Evolutionary conservation across 2,888 invertebrate species (phyloP).

Genomic region (Alsophila aescularia): DNA sequence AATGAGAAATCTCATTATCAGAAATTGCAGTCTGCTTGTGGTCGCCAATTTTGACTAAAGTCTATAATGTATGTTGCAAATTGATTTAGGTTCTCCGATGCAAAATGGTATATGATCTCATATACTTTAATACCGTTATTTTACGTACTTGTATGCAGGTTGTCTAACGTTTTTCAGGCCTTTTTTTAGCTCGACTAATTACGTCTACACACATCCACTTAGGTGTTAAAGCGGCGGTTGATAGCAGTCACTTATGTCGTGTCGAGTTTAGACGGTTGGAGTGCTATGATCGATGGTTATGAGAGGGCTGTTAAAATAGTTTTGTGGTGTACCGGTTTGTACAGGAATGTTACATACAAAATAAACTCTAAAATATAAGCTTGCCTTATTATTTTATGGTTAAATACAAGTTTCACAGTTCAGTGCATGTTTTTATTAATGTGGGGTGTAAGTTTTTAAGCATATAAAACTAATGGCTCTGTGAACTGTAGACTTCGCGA

Average conservation of each 20-base stretch:
- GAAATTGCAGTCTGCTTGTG: too few species aligned
- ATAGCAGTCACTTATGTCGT: constrained; percentile 37
- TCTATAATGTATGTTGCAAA: too few species aligned
- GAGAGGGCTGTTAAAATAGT: constrained; percentile 13
- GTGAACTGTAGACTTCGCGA: too few species aligned
- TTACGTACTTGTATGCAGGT: not conserved
- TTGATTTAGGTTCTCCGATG: not conserved
- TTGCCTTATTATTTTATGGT: not conserved
- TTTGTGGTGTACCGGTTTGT: constrained; percentile 6
- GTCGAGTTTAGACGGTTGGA: constrained; percentile 29
- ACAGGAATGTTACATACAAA: constrained; percentile 3
- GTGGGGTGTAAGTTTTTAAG: too few species aligned
- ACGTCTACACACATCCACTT: constrained; percentile 41
- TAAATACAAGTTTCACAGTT: too few species aligned
- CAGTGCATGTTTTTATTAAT: too few species aligned
- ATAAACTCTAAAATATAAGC: not conserved
- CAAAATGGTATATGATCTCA: not conserved
- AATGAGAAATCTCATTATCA: too few species aligned
- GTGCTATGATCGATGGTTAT: constrained; percentile 28
- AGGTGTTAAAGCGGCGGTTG: constrained; percentile 41
- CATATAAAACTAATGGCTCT: too few species aligned
- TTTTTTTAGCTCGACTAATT: constrained; percentile 58
- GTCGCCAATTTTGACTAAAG: too few species aligned
- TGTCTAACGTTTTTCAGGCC: constrained; percentile 1
- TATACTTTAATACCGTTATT: not conserved